These are phyloP conservation scores for Phallusia fumigata DNA, from an alignment of 23 tunicate genomes.

Conservation along the genomic window DNA sequence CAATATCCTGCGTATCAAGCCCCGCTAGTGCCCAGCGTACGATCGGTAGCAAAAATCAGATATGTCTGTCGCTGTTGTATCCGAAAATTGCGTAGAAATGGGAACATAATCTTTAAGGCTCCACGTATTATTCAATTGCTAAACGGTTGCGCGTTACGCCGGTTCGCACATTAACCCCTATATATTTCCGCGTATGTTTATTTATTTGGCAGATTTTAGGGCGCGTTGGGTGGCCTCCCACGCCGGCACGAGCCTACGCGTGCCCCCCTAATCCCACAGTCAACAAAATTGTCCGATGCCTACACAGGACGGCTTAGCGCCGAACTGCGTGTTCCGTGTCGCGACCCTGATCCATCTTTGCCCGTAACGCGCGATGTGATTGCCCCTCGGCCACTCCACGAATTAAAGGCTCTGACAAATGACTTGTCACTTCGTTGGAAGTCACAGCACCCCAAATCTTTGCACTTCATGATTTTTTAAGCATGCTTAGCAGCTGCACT, in stretches of 20 bases:
- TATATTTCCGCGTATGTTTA: background rate
- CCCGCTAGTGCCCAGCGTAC: background rate
- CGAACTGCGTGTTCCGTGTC: background rate
- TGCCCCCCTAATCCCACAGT: background rate
- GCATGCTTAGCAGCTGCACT: too few species aligned
- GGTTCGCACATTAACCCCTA: background rate
- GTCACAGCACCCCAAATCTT: too few species aligned
- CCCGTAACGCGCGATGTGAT: too few species aligned
- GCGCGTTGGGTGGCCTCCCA: background rate
- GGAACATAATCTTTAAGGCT: background rate
- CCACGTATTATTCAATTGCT: constrained; percentile 3
- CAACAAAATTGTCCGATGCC: background rate
- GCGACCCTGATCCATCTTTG: too few species aligned
- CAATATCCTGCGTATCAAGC: background rate
- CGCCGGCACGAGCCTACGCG: background rate
- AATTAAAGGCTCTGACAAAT: too few species aligned
- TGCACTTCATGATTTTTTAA: too few species aligned
- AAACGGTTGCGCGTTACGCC: background rate
- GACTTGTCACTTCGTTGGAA: too few species aligned
- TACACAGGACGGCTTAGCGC: background rate
- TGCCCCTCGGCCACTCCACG: too few species aligned
- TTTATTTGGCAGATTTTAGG: background rate
- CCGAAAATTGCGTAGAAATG: background rate
- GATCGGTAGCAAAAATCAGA: background rate
- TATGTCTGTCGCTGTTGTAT: background rate